phyloP scores from a whole-genome alignment of 2,888 invertebrate species.

The Oscheius sp. region DNA sequence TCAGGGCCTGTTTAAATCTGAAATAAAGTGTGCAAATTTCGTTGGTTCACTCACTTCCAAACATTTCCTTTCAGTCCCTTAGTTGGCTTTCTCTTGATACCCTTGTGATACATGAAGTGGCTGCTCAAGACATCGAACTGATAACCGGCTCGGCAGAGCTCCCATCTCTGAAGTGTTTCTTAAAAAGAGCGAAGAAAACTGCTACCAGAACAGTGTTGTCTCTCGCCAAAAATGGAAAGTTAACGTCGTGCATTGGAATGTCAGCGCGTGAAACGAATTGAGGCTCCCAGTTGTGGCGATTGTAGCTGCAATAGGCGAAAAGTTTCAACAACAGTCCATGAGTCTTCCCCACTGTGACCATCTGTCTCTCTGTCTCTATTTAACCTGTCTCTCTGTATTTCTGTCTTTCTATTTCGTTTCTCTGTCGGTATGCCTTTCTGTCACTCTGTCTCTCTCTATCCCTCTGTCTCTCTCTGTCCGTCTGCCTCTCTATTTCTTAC shows the following conservation, averaged over 20 bases:
- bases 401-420: too few species aligned
- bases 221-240: constrained; percentile 35
- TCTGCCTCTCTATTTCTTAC: too few species aligned
- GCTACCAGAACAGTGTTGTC: constrained; percentile 40
- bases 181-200: neutral
- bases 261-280: constrained; percentile 35
- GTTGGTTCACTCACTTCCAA: neutral
- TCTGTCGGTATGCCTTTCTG: too few species aligned
- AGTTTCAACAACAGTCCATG: too few species aligned
- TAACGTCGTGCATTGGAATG: constrained; percentile 38
- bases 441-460: too few species aligned
- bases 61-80: neutral
- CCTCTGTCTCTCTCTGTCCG: too few species aligned
- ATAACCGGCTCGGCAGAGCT: constrained; percentile 39
- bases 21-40: neutral
- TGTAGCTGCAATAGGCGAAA: constrained; percentile 18
- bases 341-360: too few species aligned
- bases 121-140: constrained; percentile 27
- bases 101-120: constrained; percentile 37
- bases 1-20: neutral
- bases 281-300: constrained; percentile 35
- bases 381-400: too few species aligned
- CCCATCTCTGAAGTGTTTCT: constrained; percentile 36
- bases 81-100: constrained; percentile 25
- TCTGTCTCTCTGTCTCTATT: too few species aligned